Conservation (phyloP, 2,888 invertebrate genomes). For the Pammene fasciana region DNA sequence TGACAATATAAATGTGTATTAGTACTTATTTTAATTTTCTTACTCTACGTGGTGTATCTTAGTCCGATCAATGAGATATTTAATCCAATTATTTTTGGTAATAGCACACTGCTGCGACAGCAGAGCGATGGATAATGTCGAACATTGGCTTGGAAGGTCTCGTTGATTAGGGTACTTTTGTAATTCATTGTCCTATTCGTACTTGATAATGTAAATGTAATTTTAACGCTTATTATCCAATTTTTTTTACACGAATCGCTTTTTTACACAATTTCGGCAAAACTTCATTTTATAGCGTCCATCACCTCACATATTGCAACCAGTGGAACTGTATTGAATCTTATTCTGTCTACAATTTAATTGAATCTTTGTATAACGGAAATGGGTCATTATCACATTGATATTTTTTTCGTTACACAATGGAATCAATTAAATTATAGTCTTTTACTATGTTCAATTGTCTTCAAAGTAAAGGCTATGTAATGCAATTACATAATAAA, state of each 20-base stretch:
- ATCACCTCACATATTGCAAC: background rate
- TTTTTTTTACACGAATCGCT: conserved; percentile 37
- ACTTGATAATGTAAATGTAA: conserved; percentile 30
- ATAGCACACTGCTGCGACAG: background rate
- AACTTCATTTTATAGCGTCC: background rate
- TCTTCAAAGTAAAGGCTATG: too few relatives aligned
- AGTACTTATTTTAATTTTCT: conserved; percentile 30
- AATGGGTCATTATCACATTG: too few relatives aligned
- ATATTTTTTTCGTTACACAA: too few relatives aligned
- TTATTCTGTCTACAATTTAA: too few relatives aligned
- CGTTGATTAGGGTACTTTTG: conserved; percentile 16
- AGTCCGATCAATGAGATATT: conserved; percentile 12
- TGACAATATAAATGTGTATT: conserved; percentile 72
- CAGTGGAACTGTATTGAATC: background rate
- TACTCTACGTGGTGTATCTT: conserved; percentile 22
- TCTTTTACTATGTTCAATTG: too few relatives aligned
- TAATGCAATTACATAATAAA: too few relatives aligned
- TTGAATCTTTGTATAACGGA: too few relatives aligned
- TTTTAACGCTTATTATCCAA: conserved; percentile 28
- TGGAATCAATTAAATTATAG: too few relatives aligned
- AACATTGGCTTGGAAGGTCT: background rate
- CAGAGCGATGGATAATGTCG: background rate
- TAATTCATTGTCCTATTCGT: conserved; percentile 27
- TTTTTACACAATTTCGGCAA: background rate
- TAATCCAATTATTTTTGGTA: background rate